Base-by-base conservation (phyloP, 1,140 invertebrate species). In the Sinonovacula constricta region DNA sequence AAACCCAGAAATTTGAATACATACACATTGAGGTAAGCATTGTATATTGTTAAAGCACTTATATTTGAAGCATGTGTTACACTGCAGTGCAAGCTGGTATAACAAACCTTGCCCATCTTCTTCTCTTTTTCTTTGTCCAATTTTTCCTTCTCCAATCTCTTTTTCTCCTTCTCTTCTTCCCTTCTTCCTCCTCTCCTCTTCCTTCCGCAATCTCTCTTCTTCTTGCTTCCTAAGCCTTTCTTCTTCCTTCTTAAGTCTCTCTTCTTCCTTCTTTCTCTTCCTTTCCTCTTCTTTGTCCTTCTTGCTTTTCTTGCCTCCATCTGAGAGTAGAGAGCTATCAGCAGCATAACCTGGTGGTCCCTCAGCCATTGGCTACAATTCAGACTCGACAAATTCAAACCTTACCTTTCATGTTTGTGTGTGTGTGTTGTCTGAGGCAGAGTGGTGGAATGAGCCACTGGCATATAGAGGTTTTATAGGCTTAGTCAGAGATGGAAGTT, bases 191-290 rank as follows among this genome's bases (percentile, higher is more conserved):
- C n/a, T 51, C 34, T 36, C 22, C 53, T 30, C 26, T 26, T 18
- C 30, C 60, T 39, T 30, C 26, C 45, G 15, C 33, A n/a, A 22
- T 15, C 26, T 53, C n/a, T n/a, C n/a, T n/a, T n/a, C n/a, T n/a
- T n/a, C n/a, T n/a, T n/a, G n/a, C 28, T 28, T n/a, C 26, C 34
- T 67, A 2, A 28, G 24, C 59, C 36, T 18, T 31, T 79, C 68
- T 36, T 79, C 63, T 24, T 67, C 62, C 26, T 79, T 72, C 31
- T 51, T 54, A 33, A 49, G 34, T 51, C 54, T 71, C 22, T 74
- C 63, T 33, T 81, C 68, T 54, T 62, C 68, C 75, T 79, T 79
- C 39, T 74, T 72, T 68, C 77, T 63, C 53, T 53, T 70, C 51
- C 68, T 72, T 28, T 67, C 65, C 36, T 81, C 69, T 34, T 63